These are phyloP conservation scores for Latrodectus geometricus DNA, from an alignment of 1,140 invertebrate genomes.

Conservation along the genomic window DNA sequence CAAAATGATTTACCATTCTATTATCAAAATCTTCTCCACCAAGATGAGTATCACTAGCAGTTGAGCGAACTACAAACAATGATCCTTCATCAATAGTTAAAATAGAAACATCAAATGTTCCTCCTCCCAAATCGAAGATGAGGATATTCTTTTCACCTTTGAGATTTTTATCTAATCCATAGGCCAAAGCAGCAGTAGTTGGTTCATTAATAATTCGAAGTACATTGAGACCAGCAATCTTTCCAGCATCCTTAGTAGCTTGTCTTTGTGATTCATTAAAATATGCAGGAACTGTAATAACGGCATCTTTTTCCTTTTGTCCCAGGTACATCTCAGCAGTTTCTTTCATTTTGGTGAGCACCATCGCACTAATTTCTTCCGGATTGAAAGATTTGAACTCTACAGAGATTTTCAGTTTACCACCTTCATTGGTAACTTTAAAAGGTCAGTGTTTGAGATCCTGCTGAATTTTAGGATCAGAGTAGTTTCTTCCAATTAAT, in stretches of 20 bases:
- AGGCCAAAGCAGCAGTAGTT: constrained; percentile 84
- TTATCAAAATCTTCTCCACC: constrained; percentile 66
- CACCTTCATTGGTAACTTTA: constrained; percentile 66
- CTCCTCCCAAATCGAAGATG: constrained; percentile 82
- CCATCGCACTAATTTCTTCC: constrained; percentile 73
- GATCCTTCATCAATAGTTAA: constrained; percentile 85
- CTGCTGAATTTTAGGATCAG: constrained; percentile 67
- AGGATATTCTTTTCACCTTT: constrained; percentile 96
- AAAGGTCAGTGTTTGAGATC: constrained; percentile 72
- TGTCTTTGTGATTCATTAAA: constrained; percentile 93
- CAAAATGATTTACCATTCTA: constrained; percentile 67
- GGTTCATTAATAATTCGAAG: constrained; percentile 85
- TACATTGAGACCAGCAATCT: constrained; percentile 87
- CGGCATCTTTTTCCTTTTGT: constrained; percentile 64
- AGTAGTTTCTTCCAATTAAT: constrained; percentile 69
- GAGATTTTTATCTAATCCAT: constrained; percentile 83
- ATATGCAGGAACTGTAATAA: constrained; percentile 73
- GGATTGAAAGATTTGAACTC: constrained; percentile 71
- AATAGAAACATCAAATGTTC: constrained; percentile 85
- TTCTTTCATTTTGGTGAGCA: constrained; percentile 72
- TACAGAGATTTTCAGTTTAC: constrained; percentile 79
- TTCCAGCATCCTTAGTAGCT: constrained; percentile 91
- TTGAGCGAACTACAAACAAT: constrained; percentile 79
- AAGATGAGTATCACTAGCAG: constrained; percentile 72
- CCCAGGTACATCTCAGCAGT: constrained; percentile 69